Conservation (phyloP, 1,140 invertebrate species). For the Leptinotarsa texana region DNA sequence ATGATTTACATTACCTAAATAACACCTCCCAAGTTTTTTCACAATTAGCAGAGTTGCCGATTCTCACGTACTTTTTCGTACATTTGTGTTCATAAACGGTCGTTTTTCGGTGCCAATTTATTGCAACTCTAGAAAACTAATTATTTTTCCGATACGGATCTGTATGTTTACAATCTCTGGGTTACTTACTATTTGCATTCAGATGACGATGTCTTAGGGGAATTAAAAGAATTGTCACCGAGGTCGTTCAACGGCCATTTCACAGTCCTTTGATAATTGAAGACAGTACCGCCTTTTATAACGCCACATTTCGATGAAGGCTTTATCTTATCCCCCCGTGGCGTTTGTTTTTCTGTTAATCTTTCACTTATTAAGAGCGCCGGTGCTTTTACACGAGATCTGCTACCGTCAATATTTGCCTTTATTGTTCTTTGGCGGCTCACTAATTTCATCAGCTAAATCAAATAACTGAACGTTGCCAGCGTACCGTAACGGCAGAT, state of each 20-base stretch:
- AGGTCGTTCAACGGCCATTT: not conserved
- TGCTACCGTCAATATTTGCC: constrained; percentile 1
- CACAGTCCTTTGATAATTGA: not conserved
- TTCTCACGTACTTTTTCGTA: too few species aligned
- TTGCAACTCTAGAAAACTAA: too few species aligned
- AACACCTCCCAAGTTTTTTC: too few species aligned
- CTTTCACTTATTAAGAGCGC: not conserved
- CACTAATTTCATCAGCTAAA: not conserved
- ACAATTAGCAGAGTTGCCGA: too few species aligned
- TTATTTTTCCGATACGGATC: not conserved
- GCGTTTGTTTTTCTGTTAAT: constrained; percentile 1
- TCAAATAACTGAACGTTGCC: not conserved
- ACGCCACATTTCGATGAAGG: constrained; percentile 1
- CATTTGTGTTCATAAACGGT: too few species aligned
- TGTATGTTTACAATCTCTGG: not conserved
- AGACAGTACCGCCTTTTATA: not conserved
- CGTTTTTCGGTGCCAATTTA: too few species aligned
- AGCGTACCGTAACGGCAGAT: not conserved
- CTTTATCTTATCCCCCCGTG: constrained; percentile 3
- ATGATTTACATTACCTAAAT: too few species aligned
- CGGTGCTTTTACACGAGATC: not conserved
- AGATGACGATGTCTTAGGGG: not conserved
- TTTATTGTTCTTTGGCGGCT: constrained; percentile 5
- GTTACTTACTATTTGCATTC: not conserved
- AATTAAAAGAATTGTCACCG: not conserved